Conservation (phyloP, 2,113 vertebrate genomes). For the Chloropsis hardwickii region DNA sequence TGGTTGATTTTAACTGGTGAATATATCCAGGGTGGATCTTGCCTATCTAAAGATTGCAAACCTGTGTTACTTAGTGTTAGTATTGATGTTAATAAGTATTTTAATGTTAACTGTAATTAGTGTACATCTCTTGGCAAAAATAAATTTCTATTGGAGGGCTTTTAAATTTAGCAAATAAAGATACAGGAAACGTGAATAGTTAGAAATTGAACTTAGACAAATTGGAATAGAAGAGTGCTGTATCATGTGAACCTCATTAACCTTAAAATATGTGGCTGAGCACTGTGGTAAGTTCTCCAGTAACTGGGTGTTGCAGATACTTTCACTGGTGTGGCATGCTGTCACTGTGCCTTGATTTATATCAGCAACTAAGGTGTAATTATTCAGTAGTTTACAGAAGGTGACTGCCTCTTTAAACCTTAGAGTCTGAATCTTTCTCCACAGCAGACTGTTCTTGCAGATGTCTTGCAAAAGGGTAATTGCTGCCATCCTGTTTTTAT, state of each 20-base stretch:
- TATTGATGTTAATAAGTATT: neutral
- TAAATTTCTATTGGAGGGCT: neutral
- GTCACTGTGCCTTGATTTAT: neutral
- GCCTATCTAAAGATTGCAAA: neutral
- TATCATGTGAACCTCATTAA: neutral
- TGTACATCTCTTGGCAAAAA: neutral
- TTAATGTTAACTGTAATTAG: neutral
- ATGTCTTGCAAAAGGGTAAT: neutral
- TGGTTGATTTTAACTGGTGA: neutral
- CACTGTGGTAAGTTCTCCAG: neutral
- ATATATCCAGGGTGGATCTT: neutral
- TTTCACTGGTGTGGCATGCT: neutral
- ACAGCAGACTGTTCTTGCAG: neutral
- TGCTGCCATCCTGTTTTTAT: neutral
- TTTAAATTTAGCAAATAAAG: neutral
- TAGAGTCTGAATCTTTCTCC: neutral
- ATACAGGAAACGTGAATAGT: neutral
- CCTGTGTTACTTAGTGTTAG: neutral
- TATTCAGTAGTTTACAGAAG: neutral
- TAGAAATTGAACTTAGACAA: neutral
- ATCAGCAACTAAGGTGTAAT: neutral
- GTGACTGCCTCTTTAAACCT: neutral
- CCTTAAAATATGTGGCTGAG: neutral
- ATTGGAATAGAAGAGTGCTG: neutral
- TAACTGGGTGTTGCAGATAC: neutral